Conservation (phyloP, 2,888 invertebrate species). For the Nycteola revayana region DNA sequence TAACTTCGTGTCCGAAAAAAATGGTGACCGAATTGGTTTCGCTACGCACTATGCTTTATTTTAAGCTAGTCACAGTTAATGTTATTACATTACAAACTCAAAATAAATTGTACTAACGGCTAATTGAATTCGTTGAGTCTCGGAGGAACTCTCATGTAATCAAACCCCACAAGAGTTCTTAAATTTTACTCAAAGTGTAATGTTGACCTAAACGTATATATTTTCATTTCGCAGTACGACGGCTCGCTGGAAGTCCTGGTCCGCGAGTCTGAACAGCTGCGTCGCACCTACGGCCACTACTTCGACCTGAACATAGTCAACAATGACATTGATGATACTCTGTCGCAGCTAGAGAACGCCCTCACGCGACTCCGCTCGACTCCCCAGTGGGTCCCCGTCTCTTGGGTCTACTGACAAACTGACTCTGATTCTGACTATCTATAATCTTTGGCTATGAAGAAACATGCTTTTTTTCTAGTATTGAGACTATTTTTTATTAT, state of each 20-base stretch:
- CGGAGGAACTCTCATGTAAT: too few relatives aligned
- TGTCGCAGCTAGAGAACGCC: conserved; percentile 94
- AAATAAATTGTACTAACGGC: too few relatives aligned
- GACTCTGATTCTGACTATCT: conserved; percentile 38
- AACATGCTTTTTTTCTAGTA: conserved; percentile 27
- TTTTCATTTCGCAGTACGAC: conserved; percentile 88
- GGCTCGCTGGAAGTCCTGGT: conserved; percentile 97
- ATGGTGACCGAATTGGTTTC: too few relatives aligned
- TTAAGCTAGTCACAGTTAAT: too few relatives aligned
- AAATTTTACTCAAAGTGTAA: too few relatives aligned
- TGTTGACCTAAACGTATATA: too few relatives aligned
- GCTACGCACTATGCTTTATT: too few relatives aligned
- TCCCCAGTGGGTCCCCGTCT: conserved; percentile 98
- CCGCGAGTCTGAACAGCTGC: conserved; percentile 97
- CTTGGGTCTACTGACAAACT: conserved; percentile 96
- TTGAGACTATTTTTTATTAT: conserved; percentile 18
- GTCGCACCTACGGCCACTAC: conserved; percentile 98
- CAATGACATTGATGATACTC: conserved; percentile 99
- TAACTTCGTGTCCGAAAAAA: too few relatives aligned
- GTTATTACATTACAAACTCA: too few relatives aligned
- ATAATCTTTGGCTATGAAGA: conserved; percentile 25
- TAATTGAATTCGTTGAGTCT: too few relatives aligned
- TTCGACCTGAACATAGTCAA: conserved; percentile 99
- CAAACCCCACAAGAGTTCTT: too few relatives aligned
- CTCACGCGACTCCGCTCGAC: conserved; percentile 95